phyloP scores from a whole-genome alignment of 2,888 invertebrate species.

The Heliconius charithonia region DNA sequence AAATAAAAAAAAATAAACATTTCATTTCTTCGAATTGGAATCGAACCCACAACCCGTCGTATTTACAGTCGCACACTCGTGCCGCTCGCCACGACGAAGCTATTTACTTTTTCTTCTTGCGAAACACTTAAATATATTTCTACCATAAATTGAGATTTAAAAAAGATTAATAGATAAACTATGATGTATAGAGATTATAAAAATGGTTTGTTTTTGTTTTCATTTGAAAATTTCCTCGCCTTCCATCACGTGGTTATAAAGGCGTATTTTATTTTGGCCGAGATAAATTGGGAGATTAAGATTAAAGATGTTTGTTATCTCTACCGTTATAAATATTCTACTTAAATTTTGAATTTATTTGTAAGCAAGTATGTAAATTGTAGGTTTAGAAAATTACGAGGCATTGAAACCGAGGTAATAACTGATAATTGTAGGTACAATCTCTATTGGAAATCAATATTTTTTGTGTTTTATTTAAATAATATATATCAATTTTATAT shows the following conservation, averaged over 20 bases:
- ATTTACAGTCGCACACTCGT: no score
- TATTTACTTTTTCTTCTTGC: no score
- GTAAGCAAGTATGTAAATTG: not conserved
- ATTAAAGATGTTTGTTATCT: constrained; percentile 22
- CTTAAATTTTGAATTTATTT: not conserved
- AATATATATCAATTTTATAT: no score
- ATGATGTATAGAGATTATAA: not conserved
- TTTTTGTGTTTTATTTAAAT: not conserved
- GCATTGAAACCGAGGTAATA: not conserved
- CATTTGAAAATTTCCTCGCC: constrained; percentile 21
- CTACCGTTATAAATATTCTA: constrained; percentile 7
- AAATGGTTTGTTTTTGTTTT: constrained; percentile 28
- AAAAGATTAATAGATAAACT: not conserved
- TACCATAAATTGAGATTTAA: not conserved
- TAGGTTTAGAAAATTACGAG: not conserved
- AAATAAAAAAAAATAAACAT: no score
- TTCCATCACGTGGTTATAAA: constrained; percentile 21
- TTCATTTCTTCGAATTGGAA: no score
- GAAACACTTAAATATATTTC: not conserved
- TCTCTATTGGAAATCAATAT: not conserved
- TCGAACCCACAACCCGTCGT: no score
- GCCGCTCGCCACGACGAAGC: no score
- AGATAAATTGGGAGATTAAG: constrained; percentile 28
- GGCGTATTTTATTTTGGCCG: constrained; percentile 20
- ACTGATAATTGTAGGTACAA: not conserved